Evolutionary conservation across 1,140 invertebrate species (phyloP).

Genomic region (Goniozus legneri): DNA sequence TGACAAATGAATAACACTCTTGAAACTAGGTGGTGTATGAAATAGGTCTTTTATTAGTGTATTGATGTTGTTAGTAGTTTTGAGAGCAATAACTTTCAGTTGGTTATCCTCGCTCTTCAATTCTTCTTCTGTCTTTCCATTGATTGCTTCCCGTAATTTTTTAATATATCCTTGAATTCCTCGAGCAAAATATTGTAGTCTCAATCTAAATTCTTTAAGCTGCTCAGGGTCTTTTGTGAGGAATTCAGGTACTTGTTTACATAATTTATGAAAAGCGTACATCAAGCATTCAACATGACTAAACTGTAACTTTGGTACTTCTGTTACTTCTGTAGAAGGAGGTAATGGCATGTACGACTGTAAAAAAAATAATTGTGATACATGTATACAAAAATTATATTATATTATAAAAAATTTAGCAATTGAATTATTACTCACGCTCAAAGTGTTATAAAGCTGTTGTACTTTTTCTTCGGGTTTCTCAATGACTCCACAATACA

Average conservation of each 20-base stretch:
- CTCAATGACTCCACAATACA: slow-evolving; percentile 72
- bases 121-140: slow-evolving; percentile 72
- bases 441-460: slow-evolving; percentile 71
- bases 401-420: slow-evolving; percentile 5
- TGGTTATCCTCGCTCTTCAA: slow-evolving; percentile 78
- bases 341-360: slow-evolving; percentile 78
- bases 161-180: slow-evolving; percentile 91
- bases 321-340: slow-evolving; percentile 62
- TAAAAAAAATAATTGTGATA: slow-evolving; percentile 22
- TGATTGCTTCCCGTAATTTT: slow-evolving; percentile 81
- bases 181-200: slow-evolving; percentile 89
- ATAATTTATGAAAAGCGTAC: slow-evolving; percentile 85
- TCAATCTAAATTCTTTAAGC: slow-evolving; percentile 83
- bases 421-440: slow-evolving; percentile 63
- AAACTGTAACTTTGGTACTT: slow-evolving; percentile 78
- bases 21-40: slow-evolving; percentile 89
- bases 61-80: slow-evolving; percentile 91
- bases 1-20: slow-evolving; percentile 79
- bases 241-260: slow-evolving; percentile 74
- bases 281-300: slow-evolving; percentile 91
- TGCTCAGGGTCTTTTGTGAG: slow-evolving; percentile 74
- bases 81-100: slow-evolving; percentile 79
- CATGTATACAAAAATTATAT: neutral
- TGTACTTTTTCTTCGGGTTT: slow-evolving; percentile 72
- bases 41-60: slow-evolving; percentile 92